Evolutionary conservation across 1,140 invertebrate species (phyloP).

Genomic region (Brachionus rotundiformis): DNA sequence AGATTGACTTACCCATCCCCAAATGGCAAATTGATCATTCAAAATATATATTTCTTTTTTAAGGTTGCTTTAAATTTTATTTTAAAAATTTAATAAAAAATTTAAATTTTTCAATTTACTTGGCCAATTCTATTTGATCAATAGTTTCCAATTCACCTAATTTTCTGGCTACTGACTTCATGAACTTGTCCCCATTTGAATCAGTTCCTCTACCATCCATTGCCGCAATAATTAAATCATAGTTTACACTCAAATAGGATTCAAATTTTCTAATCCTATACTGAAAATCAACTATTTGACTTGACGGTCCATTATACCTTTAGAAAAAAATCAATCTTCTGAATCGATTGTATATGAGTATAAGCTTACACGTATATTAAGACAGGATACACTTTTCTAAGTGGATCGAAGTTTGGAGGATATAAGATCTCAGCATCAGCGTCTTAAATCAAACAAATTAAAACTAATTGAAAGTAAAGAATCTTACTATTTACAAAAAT

Average conservation of each 20-base stretch:
- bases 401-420: conserved; percentile 34
- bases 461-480: neutral
- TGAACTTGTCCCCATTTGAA: conserved; percentile 27
- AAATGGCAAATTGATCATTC: conserved; percentile 27
- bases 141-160: conserved; percentile 23
- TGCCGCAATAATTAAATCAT: conserved; percentile 11
- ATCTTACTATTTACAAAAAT: conserved; percentile 8
- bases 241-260: conserved; percentile 25
- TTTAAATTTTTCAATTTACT: conserved; percentile 13
- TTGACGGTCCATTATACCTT: conserved; percentile 41
- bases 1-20: conserved; percentile 39
- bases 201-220: conserved; percentile 51
- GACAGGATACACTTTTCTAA: conserved; percentile 30
- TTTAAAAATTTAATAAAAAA: neutral
- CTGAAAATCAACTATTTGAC: conserved; percentile 39
- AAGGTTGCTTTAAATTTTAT: neutral
- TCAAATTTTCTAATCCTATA: conserved; percentile 44
- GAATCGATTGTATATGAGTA: no score
- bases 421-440: conserved; percentile 48
- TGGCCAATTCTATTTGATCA: conserved; percentile 44
- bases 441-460: neutral
- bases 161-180: conserved; percentile 42
- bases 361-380: conserved; percentile 45
- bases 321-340: no score
- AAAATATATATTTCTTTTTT: conserved; percentile 19